Evolutionary conservation across 2,888 invertebrate species (phyloP).

Genomic region (Synergus gifuensis): DNA sequence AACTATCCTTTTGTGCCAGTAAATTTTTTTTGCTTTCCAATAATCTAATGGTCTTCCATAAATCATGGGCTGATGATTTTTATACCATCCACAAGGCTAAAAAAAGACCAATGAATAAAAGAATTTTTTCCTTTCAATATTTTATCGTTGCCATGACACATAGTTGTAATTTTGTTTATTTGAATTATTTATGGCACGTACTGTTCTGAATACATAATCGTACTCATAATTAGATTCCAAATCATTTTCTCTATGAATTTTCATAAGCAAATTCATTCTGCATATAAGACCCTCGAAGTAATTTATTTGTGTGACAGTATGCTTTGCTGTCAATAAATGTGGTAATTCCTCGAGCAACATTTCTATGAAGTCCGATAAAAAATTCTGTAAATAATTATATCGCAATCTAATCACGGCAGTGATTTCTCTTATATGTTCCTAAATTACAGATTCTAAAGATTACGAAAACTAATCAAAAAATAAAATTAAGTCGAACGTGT

Average conservation of each 20-base stretch:
- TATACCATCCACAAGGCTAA: slow-evolving; percentile 40
- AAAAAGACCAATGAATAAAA: background rate
- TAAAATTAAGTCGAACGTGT: background rate
- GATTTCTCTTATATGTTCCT: too few species aligned
- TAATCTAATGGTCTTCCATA: slow-evolving; percentile 52
- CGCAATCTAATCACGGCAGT: background rate
- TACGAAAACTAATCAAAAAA: background rate
- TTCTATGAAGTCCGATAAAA: slow-evolving; percentile 50
- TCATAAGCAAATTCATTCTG: slow-evolving; percentile 48
- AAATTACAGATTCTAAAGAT: background rate
- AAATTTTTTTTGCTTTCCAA: slow-evolving; percentile 48
- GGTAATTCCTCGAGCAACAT: slow-evolving; percentile 50
- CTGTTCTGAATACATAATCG: background rate
- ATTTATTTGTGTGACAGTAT: slow-evolving; percentile 45
- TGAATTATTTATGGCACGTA: background rate
- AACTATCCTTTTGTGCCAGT: slow-evolving; percentile 48
- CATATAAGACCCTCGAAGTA: slow-evolving; percentile 46
- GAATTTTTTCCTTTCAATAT: background rate
- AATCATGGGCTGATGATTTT: slow-evolving; percentile 27
- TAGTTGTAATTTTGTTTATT: too few species aligned
- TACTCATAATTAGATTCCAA: slow-evolving; percentile 3
- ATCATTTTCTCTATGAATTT: slow-evolving; percentile 47
- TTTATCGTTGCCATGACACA: too few species aligned
- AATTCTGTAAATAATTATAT: slow-evolving; percentile 49
- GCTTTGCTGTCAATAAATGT: slow-evolving; percentile 48